These are phyloP conservation scores for Microcebus lehilahytsara DNA, from an alignment of 2,113 vertebrate species.

Conservation along the genomic window DNA sequence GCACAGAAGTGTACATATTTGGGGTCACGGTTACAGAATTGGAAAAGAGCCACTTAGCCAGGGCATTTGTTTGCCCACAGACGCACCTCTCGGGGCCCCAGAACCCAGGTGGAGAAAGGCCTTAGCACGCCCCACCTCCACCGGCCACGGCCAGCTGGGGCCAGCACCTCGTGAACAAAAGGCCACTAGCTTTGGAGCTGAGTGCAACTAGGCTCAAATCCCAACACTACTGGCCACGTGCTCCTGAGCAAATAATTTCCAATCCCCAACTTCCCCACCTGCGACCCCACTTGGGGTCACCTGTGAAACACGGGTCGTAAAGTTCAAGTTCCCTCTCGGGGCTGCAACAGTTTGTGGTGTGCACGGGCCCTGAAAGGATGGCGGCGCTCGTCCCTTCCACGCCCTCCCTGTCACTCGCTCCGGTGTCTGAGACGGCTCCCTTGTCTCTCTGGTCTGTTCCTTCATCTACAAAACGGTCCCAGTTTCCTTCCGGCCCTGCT, in stretches of 20 bases:
- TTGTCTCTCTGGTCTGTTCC: background rate
- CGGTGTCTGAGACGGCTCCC: background rate
- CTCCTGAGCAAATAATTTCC: background rate
- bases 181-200: background rate
- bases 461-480: background rate
- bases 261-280: background rate
- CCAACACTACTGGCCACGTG: background rate
- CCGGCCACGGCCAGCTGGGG: fast-evolving
- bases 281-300: background rate
- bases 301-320: background rate
- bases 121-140: background rate
- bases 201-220: background rate
- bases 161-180: fast-evolving
- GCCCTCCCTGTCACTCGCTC: background rate
- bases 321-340: background rate
- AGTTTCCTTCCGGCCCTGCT: background rate
- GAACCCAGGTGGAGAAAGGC: background rate
- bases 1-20: too few relatives aligned
- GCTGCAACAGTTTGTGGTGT: background rate
- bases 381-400: background rate
- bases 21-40: background rate
- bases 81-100: background rate
- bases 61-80: background rate
- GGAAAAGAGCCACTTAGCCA: background rate
- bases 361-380: fast-evolving